Evolutionary conservation across 2,888 invertebrate genomes (phyloP), one percentile per base, ranked within the genome.

Genomic region (Alloscopus bannaensis): DNA sequence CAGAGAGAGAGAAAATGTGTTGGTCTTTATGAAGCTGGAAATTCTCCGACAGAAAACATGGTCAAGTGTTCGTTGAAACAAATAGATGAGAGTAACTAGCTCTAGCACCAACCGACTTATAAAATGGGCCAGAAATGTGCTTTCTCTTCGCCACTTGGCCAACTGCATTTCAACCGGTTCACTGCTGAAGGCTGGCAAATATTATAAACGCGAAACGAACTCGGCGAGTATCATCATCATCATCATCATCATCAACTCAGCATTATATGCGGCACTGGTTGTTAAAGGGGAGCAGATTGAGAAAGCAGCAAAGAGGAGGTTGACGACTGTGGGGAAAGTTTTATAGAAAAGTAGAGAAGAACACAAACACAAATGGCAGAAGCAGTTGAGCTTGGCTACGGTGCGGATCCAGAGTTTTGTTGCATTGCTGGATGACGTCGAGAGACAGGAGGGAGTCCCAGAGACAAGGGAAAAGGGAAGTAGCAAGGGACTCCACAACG

Each of bases 331-430:
- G 64, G 47, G 47, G 42, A 40, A 18, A 18, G 18, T 29, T 64
- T 64, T 65, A 65, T 64, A 26, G 36, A 22, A 28, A 52, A 66
- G 24, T 28, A 52, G 28, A 47, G 40, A 68, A 20, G 50, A 62
- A 52, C 50, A 62, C 60, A 62, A 76, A 68, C 62, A 62, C 60
- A 62, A 76, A 68, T 68, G 76, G 76, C 68, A 68, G 68, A 68
- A 28, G 40, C 24, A 59, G 60, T 20, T 50, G 76, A 68, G 76
- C 59, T 40, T 45, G 45, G 52, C 68, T 60, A 42, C 36, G 60
- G 20, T 24, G 20, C 36, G 60, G 52, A 55, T 59, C 62, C 68
- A 60, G 52, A 52, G 60, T 76, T 75, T 66, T 40, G 60, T 68
- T 68, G 75, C 66, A 75, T 66, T 75, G 68, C 62, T 68, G 68